These are phyloP conservation scores for Sarcophaga bullata DNA, from an alignment of 1,140 invertebrate species.

Conservation along the genomic window DNA sequence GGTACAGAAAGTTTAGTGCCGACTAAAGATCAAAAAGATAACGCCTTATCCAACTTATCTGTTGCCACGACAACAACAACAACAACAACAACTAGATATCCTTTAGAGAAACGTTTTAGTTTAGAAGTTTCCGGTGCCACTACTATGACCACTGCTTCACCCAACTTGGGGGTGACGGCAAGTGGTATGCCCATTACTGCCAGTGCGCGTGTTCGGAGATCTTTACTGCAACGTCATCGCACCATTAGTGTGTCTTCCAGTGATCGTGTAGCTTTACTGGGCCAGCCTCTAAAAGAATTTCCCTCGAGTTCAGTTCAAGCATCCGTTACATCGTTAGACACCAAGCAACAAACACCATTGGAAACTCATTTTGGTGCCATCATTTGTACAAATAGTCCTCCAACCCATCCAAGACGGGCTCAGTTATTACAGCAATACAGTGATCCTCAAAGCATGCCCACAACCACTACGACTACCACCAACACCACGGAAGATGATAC, in stretches of 20 bases:
- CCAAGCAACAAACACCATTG: slow-evolving; percentile 45
- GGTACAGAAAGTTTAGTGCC: neutral
- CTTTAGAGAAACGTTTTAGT: slow-evolving; percentile 53
- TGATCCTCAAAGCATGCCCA: slow-evolving; percentile 60
- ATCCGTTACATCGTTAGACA: slow-evolving; percentile 20
- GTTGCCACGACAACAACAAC: neutral
- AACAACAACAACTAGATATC: slow-evolving; percentile 40
- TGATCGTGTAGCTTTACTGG: slow-evolving; percentile 51
- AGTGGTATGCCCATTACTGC: slow-evolving; percentile 30
- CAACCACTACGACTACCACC: slow-evolving; percentile 57
- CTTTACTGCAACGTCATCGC: slow-evolving; percentile 58
- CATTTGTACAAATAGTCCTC: slow-evolving; percentile 53
- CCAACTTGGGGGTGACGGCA: slow-evolving; percentile 23
- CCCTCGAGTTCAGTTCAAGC: slow-evolving; percentile 40
- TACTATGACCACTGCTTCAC: neutral
- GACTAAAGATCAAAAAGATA: neutral
- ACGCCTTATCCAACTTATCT: neutral
- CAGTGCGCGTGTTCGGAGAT: slow-evolving; percentile 51
- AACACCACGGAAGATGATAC: slow-evolving; percentile 61
- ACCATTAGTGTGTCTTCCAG: slow-evolving; percentile 54
- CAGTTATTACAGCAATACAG: slow-evolving; percentile 62
- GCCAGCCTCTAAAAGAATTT: slow-evolving; percentile 45
- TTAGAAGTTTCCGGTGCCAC: slow-evolving; percentile 45
- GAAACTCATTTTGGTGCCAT: slow-evolving; percentile 60
- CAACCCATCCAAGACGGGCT: slow-evolving; percentile 47